A percentile compares a stretch with the other conserved stretches of the same genome.
These are phyloP conservation scores for Cyprinodon tularosa DNA, from an alignment of 2,113 vertebrate species.

Conservation along the genomic window DNA sequence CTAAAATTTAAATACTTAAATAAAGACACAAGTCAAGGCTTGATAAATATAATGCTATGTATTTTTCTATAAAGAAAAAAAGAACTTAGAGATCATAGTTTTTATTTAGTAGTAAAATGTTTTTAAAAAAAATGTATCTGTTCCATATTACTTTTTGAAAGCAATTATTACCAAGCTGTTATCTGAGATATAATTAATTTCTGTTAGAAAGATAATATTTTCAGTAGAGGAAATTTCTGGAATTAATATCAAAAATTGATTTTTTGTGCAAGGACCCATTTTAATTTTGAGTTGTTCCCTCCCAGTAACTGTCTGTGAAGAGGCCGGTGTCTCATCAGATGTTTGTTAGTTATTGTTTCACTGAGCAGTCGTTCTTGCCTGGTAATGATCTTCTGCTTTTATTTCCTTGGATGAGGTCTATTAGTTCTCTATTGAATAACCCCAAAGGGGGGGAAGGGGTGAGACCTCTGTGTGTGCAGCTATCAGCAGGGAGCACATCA, in stretches of 20 bases:
- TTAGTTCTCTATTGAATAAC: slow-evolving; percentile 73
- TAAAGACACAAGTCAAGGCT: too few species aligned
- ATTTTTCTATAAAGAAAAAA: too few species aligned
- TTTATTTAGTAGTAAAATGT: too few species aligned
- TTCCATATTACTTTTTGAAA: not conserved
- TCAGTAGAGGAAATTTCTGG: slow-evolving; percentile 5
- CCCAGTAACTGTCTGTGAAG: slow-evolving; percentile 31
- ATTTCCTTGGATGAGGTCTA: slow-evolving; percentile 69
- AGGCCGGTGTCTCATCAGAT: slow-evolving; percentile 57
- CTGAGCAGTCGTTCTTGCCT: slow-evolving; percentile 41
- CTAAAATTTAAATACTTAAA: too few species aligned
- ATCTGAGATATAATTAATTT: slow-evolving; percentile 21
- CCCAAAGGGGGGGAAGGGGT: slow-evolving; percentile 47
- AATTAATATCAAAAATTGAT: slow-evolving; percentile 18
- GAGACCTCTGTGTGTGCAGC: slow-evolving; percentile 60
- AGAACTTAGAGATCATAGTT: too few species aligned
- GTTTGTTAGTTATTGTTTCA: slow-evolving; percentile 48
- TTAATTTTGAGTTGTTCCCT: slow-evolving; percentile 15
- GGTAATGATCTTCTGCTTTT: slow-evolving; percentile 71
- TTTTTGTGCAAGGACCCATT: not conserved
- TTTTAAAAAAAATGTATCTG: too few species aligned
- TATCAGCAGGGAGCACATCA: slow-evolving; percentile 77
- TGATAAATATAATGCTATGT: too few species aligned
- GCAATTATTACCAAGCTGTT: not conserved
- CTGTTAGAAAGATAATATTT: slow-evolving; percentile 8